Percentiles rank a stretch among this genome's conserved stretches.
Evolutionary conservation across 2,113 vertebrate genomes (phyloP).

Genomic region (Oreochromis niloticus): DNA sequence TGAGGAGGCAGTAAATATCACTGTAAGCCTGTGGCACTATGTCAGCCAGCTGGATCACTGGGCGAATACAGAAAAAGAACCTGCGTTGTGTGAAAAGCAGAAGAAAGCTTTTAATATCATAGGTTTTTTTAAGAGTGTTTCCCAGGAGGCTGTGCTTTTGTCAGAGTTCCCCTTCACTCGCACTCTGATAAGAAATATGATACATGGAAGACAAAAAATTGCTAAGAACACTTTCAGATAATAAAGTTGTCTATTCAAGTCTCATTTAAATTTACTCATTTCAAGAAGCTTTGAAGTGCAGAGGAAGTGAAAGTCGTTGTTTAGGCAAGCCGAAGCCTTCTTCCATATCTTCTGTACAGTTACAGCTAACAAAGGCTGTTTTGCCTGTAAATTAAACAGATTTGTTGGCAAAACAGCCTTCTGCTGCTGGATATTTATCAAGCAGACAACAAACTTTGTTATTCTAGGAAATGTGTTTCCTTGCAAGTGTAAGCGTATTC

Average conservation of each 20-base stretch:
- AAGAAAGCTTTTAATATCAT: background rate
- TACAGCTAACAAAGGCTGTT: background rate
- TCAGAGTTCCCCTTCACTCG: background rate
- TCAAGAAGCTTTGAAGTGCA: background rate
- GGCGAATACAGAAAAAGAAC: background rate
- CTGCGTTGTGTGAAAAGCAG: background rate
- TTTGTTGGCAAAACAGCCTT: background rate
- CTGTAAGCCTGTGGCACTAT: background rate
- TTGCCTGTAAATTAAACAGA: background rate
- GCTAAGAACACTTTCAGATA: background rate
- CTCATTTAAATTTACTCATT: background rate
- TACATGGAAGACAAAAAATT: background rate
- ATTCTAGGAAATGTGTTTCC: slow-evolving; percentile 18
- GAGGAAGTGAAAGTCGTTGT: background rate
- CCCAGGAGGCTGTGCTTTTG: background rate
- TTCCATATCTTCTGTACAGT: background rate
- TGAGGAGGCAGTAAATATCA: slow-evolving; percentile 18
- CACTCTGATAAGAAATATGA: background rate
- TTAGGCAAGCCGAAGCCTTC: background rate
- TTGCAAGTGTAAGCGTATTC: slow-evolving; percentile 23
- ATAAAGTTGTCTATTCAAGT: background rate
- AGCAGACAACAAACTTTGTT: slow-evolving; percentile 17
- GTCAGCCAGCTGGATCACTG: slow-evolving; percentile 3
- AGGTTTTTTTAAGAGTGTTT: background rate
- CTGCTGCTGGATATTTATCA: background rate